Base-by-base conservation (phyloP, 2,888 invertebrate species). In the Liopterus haemorrhoidalis region DNA sequence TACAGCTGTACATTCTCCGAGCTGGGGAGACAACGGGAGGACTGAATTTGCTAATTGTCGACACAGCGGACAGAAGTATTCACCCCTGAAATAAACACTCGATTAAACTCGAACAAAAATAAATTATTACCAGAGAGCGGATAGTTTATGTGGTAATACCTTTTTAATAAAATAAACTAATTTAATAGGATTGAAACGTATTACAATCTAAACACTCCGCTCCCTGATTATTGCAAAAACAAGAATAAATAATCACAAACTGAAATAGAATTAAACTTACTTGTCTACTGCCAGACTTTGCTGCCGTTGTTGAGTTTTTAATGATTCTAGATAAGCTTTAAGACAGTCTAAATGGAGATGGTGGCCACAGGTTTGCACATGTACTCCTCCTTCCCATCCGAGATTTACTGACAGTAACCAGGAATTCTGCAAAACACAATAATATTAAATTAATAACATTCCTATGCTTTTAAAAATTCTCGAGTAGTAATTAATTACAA, bases 291-390 rank as follows among this genome's bases (percentile, higher is more conserved):
- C 78, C 36, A 89, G 70, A 66, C 78, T 82, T 65, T 83, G 83
- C 53, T 80, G 79, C 20, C 87, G 74, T 64, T 86, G 85, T 54
- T 85, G 83, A 49, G 81, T 81, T 57, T 82, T 76, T 49, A 96
- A 74, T 21, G 94, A 87, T 58, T 83, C 80, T 58, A 94, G 74
- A 72, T 97, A 99, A 0, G 91, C 82, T 63, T 85, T 84, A 60
- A 94, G 81, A 68, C 99, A 99, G 64, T 89, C 87, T 59, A 95
- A 76, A 71, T 99, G 97, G 47, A 97, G 78, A 69, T 93, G 91
- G 71, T 99, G 99, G 0, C 97, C 96, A 72, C 97, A 97, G 2
- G 95, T 90, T 68, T 89, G 88, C 40, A 92, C 88, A 68, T 90
- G 86, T 40, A 95, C 89, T 41, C 95, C 95, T 51, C 90, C 89